phyloP scores from a whole-genome alignment of 2,113 vertebrate species.

The Ailuropoda melanoleuca region DNA sequence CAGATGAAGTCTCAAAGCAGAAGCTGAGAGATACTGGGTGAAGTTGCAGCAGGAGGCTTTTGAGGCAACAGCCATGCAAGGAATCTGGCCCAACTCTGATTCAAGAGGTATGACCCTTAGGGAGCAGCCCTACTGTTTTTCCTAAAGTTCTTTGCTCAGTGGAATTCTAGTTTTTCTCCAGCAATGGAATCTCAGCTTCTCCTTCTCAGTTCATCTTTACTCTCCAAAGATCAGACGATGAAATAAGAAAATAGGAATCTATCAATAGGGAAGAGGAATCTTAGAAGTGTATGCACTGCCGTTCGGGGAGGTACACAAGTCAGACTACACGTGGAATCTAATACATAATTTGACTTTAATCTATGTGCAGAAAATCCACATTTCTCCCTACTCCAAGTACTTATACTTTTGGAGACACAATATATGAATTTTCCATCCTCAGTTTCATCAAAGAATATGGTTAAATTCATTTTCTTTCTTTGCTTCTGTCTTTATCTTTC shows the following conservation, averaged over 20 bases:
- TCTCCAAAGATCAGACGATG: neutral
- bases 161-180: neutral
- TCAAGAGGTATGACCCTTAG: neutral
- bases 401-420: neutral
- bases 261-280: neutral
- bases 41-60: neutral
- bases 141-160: neutral
- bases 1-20: neutral
- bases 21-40: neutral
- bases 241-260: neutral
- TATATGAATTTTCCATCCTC: neutral
- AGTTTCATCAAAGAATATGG: neutral
- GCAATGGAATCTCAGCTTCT: neutral
- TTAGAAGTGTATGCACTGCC: rapidly evolving
- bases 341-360: too few species aligned
- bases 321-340: rapidly evolving
- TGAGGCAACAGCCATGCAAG: neutral
- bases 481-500: neutral
- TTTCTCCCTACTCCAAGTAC: neutral
- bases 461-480: neutral
- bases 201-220: neutral
- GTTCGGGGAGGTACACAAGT: rapidly evolving
- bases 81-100: neutral
- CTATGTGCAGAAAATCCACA: neutral
- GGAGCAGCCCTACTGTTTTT: neutral